Evolutionary conservation across 2,888 invertebrate species (phyloP).

Genomic region (Physocephala rufipes): DNA sequence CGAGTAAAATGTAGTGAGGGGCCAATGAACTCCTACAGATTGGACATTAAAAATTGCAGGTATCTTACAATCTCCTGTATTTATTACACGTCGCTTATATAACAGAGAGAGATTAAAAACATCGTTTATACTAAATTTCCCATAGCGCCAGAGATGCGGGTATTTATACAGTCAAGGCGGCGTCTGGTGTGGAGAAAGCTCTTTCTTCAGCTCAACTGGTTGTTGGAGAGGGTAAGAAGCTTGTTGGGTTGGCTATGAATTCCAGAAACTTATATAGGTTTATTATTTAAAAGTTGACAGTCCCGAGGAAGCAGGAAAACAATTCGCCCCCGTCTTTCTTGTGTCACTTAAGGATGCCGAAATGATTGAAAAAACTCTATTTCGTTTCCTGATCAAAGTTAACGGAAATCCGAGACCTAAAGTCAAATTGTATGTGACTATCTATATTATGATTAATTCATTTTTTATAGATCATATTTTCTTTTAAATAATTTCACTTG

Average conservation of each 20-base stretch:
- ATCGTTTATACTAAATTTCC: slow-evolving; percentile 22
- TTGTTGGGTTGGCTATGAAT: background rate
- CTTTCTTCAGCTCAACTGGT: slow-evolving; percentile 88
- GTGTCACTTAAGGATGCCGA: slow-evolving; percentile 89
- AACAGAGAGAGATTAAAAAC: no score
- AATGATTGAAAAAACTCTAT: slow-evolving; percentile 83
- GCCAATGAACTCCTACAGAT: slow-evolving; percentile 72
- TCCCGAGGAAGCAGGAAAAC: slow-evolving; percentile 75
- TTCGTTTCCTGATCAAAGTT: slow-evolving; percentile 88
- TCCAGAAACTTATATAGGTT: background rate
- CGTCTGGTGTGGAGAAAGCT: slow-evolving; percentile 80
- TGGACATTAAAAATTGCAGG: slow-evolving; percentile 78
- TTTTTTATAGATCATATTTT: slow-evolving; percentile 3
- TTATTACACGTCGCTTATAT: no score
- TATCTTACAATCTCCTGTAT: slow-evolving; percentile 38
- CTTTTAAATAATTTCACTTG: background rate
- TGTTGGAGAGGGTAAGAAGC: slow-evolving; percentile 79
- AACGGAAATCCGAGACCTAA: slow-evolving; percentile 89
- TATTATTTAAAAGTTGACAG: slow-evolving; percentile 70
- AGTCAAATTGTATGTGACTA: slow-evolving; percentile 83
- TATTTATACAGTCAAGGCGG: slow-evolving; percentile 88
- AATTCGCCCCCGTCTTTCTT: slow-evolving; percentile 83
- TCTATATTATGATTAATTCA: slow-evolving; percentile 9
- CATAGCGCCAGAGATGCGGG: slow-evolving; percentile 80
- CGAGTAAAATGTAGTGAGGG: slow-evolving; percentile 73